Evolutionary conservation across 2,113 vertebrate genomes (phyloP).

Genomic region (Apodemus sylvaticus): DNA sequence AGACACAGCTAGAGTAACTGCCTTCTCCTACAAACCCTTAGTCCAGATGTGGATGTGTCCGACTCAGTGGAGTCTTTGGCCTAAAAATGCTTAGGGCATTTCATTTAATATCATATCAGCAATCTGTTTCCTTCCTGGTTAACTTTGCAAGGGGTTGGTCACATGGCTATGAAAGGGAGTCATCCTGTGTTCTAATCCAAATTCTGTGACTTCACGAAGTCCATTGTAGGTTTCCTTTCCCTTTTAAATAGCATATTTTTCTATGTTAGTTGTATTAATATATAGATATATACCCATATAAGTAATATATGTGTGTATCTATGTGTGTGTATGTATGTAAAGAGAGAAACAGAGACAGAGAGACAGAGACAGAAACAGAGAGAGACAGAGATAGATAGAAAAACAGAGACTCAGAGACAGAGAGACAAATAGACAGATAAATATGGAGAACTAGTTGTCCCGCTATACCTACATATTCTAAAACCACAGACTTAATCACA

Average conservation of each 20-base stretch:
- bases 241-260: neutral
- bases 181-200: constrained; percentile 10
- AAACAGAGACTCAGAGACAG: neutral
- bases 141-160: constrained; percentile 12
- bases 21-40: neutral
- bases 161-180: neutral
- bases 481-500: neutral
- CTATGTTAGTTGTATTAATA: neutral
- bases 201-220: neutral
- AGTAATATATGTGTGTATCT: neutral
- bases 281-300: neutral
- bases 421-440: neutral
- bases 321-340: neutral
- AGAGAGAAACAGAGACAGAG: neutral
- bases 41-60: neutral
- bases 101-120: neutral
- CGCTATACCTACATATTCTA: neutral
- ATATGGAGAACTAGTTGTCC: neutral
- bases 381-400: neutral
- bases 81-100: neutral
- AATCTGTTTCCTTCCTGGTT: constrained; percentile 4
- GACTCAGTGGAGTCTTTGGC: constrained; percentile 35
- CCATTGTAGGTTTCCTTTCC: neutral
- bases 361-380: neutral
- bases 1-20: neutral